Conservation (phyloP, 2,888 invertebrate genomes). For the Prionchulus punctatus region DNA sequence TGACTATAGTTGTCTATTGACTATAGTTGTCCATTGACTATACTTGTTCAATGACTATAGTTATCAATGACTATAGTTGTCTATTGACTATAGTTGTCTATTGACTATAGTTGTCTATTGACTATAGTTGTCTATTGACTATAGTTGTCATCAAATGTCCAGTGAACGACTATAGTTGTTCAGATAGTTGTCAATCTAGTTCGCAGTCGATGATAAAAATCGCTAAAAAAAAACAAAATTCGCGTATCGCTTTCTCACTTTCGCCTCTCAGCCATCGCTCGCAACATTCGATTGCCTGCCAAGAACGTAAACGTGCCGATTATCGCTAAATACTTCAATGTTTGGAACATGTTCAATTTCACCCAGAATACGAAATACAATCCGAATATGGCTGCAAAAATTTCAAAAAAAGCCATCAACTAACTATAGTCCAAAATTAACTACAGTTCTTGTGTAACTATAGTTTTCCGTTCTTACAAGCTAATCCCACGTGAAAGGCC, state of each 20-base stretch:
- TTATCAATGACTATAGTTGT: too few relatives aligned
- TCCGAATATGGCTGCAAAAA: constrained; percentile 54
- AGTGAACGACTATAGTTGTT: too few relatives aligned
- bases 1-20: too few relatives aligned
- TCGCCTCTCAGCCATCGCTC: constrained; percentile 17
- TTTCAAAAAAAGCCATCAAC: too few relatives aligned
- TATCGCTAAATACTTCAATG: constrained; percentile 68
- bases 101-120: too few relatives aligned
- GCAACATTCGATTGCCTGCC: constrained; percentile 70
- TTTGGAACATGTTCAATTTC: constrained; percentile 83
- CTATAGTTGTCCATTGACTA: too few relatives aligned
- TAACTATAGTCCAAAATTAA: constrained; percentile 3
- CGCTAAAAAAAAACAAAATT: neutral
- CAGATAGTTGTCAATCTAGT: constrained; percentile 11
- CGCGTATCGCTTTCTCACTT: constrained; percentile 16
- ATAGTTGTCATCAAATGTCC: too few relatives aligned
- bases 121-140: too few relatives aligned
- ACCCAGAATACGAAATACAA: constrained; percentile 84
- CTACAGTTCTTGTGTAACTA: neutral
- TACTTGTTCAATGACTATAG: too few relatives aligned
- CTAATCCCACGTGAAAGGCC: constrained; percentile 73
- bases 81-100: too few relatives aligned
- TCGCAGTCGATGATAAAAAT: neutral
- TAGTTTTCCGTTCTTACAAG: constrained; percentile 42
- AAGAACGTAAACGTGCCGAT: constrained; percentile 77